phyloP scores from a whole-genome alignment of 1,140 invertebrate genomes.

The Pseudomyrmex flavicornis region DNA sequence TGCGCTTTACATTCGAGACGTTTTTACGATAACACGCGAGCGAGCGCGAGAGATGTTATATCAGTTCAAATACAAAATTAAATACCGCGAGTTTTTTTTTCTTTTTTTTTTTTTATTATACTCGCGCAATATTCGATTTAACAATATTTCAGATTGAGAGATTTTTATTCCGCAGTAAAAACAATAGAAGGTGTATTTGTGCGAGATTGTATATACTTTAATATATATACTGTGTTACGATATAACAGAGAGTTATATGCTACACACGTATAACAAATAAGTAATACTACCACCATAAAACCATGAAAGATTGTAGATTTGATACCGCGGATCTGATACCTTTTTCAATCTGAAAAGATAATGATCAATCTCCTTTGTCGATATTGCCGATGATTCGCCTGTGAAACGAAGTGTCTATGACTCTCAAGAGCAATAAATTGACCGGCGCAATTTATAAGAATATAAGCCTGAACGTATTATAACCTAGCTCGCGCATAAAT shows the following conservation, averaged over 20 bases:
- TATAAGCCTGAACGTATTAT: neutral
- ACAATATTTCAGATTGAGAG: neutral
- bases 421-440: slow-evolving; percentile 26
- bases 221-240: no score
- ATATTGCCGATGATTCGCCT: neutral
- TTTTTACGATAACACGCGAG: slow-evolving; percentile 27
- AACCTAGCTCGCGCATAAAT: neutral
- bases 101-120: neutral
- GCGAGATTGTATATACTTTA: no score
- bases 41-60: neutral
- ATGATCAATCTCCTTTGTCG: neutral
- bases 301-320: no score
- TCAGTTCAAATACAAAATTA: slow-evolving; percentile 24
- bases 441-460: slow-evolving; percentile 41
- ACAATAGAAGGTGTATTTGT: neutral
- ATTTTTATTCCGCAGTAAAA: neutral
- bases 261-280: no score
- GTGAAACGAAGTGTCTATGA: slow-evolving; percentile 7
- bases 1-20: neutral
- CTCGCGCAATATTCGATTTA: slow-evolving; percentile 18
- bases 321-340: no score
- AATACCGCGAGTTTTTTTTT: neutral
- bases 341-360: no score
- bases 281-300: no score
- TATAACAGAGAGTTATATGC: no score